Evolutionary conservation across 2,888 invertebrate genomes (phyloP).

Genomic region (Dynastes grantii): DNA sequence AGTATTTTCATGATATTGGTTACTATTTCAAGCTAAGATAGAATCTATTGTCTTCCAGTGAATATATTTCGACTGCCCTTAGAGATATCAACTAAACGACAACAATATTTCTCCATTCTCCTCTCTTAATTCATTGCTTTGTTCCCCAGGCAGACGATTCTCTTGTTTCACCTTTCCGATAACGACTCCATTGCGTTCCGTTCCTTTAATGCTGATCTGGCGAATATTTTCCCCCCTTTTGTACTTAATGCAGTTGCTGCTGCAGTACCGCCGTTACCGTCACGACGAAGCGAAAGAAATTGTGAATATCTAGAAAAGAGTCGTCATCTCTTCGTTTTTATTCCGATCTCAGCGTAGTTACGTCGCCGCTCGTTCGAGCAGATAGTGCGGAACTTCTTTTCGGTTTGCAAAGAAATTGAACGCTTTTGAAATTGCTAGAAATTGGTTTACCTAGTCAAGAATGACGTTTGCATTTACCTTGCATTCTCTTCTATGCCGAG

Average conservation of each 20-base stretch:
- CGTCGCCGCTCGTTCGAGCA: not conserved
- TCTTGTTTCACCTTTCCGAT: constrained; percentile 5
- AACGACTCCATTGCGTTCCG: constrained; percentile 4
- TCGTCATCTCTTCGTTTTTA: not conserved
- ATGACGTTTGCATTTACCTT: constrained; percentile 31
- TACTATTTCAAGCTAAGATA: no score
- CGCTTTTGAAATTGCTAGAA: constrained; percentile 36
- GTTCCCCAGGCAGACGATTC: not conserved
- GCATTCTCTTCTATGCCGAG: constrained; percentile 1
- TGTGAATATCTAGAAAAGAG: not conserved
- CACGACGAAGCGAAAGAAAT: constrained; percentile 7
- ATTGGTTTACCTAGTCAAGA: constrained; percentile 43
- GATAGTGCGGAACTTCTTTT: not conserved
- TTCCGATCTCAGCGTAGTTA: not conserved
- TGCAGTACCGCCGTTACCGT: not conserved
- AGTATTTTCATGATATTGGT: no score
- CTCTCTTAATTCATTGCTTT: constrained; percentile 1
- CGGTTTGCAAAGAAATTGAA: constrained; percentile 29
- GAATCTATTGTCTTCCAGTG: no score
- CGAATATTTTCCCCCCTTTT: constrained; percentile 20
- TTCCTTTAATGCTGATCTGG: constrained; percentile 12
- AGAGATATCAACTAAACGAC: not conserved
- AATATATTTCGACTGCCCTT: no score
- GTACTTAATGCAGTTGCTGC: constrained; percentile 13
- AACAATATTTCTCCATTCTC: constrained; percentile 5